Conservation (phyloP, 2,888 invertebrate genomes). For the Metellina segmentata region DNA sequence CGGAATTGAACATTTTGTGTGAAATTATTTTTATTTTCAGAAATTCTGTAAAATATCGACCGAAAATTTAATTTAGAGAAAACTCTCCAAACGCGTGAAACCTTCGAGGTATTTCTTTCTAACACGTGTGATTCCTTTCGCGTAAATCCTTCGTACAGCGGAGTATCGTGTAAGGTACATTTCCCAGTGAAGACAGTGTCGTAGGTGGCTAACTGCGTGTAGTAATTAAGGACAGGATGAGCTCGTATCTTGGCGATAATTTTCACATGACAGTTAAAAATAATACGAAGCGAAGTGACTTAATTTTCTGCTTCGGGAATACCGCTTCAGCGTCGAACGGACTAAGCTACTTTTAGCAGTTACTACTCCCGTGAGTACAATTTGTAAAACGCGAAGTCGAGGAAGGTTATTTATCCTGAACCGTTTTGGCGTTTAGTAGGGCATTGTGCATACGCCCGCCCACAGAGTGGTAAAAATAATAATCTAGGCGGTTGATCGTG, state of each 20-base stretch:
- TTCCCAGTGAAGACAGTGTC: too few relatives aligned
- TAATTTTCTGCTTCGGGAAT: slow-evolving; percentile 44
- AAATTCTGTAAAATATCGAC: too few relatives aligned
- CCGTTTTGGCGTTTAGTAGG: slow-evolving; percentile 33
- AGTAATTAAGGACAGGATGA: slow-evolving; percentile 56
- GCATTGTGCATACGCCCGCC: slow-evolving; percentile 57
- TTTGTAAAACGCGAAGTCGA: slow-evolving; percentile 60
- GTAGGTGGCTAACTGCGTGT: not conserved
- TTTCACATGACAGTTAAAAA: slow-evolving; percentile 57
- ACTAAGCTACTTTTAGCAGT: slow-evolving; percentile 59
- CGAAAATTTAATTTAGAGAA: too few relatives aligned
- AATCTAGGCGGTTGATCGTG: slow-evolving; percentile 51
- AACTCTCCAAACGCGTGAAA: too few relatives aligned
- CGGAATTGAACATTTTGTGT: too few relatives aligned
- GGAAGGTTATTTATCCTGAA: slow-evolving; percentile 59
- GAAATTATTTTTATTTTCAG: too few relatives aligned
- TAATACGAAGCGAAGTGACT: slow-evolving; percentile 56
- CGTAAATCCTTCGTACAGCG: too few relatives aligned
- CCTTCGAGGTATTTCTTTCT: too few relatives aligned
- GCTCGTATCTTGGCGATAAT: slow-evolving; percentile 48
- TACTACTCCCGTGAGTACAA: slow-evolving; percentile 55
- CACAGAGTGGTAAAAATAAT: slow-evolving; percentile 28
- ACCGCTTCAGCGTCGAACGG: slow-evolving; percentile 9
- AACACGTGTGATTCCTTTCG: too few relatives aligned
- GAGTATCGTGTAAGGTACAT: too few relatives aligned